Percentiles rank a stretch among this genome's conserved stretches.
Evolutionary conservation across 1,140 invertebrate species (phyloP).

Genomic region (Papilio machaon): DNA sequence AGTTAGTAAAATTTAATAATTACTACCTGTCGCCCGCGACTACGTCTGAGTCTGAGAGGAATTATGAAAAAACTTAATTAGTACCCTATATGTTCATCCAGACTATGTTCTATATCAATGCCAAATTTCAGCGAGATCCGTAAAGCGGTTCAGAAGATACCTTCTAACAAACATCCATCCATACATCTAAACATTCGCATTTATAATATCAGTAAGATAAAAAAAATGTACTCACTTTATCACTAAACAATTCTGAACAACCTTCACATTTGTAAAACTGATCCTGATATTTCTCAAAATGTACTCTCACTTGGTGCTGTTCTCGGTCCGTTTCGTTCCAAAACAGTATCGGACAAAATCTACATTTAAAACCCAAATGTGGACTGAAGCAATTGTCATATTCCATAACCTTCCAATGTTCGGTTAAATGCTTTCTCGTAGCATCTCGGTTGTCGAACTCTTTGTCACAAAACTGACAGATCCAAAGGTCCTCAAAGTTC

Average conservation of each 20-base stretch:
- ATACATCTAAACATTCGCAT: too few relatives aligned
- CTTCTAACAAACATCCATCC: too few relatives aligned
- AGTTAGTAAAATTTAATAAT: too few relatives aligned
- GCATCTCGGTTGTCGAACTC: conserved; percentile 72
- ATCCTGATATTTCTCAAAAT: conserved; percentile 68
- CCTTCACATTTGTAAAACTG: conserved; percentile 74
- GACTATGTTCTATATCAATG: too few relatives aligned
- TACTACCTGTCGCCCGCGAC: too few relatives aligned
- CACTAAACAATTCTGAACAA: conserved; percentile 73
- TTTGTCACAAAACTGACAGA: conserved; percentile 80
- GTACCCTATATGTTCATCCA: too few relatives aligned
- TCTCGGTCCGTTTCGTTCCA: conserved; percentile 79
- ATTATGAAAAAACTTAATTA: too few relatives aligned
- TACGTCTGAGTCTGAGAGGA: too few relatives aligned
- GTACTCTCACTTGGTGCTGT: conserved; percentile 66
- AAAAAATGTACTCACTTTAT: conserved; percentile 67
- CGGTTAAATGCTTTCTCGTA: conserved; percentile 68
- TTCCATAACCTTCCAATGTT: conserved; percentile 69
- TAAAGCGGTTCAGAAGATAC: too few relatives aligned
- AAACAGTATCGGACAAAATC: conserved; percentile 75
- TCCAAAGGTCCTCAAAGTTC: conserved; percentile 76
- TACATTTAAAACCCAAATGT: conserved; percentile 78
- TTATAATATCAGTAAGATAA: background rate
- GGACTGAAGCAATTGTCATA: conserved; percentile 78
- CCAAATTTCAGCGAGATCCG: too few relatives aligned